phyloP scores from a whole-genome alignment of 2,797 vertebrate genomes.

The Centropyge bicolor region DNA sequence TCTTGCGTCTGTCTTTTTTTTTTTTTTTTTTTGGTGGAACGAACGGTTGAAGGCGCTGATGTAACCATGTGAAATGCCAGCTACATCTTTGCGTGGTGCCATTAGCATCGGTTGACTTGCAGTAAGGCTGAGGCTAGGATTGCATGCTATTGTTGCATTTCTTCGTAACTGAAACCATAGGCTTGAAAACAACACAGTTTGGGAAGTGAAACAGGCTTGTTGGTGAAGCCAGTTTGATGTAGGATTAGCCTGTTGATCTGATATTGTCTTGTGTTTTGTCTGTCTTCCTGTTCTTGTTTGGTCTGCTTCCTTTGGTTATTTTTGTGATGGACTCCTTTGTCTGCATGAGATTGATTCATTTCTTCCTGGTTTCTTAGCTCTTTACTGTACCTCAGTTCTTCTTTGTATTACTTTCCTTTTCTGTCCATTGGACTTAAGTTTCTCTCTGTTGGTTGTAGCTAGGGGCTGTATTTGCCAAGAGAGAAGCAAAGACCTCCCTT shows the following conservation, averaged over 20 bases:
- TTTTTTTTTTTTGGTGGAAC: neutral
- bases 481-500: conserved; percentile 64
- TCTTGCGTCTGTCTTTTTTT: neutral
- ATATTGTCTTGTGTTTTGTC: conserved; percentile 5
- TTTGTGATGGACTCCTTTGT: conserved; percentile 30
- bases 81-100: neutral
- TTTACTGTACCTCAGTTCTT: conserved; percentile 34
- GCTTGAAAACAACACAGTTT: neutral
- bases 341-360: conserved; percentile 22
- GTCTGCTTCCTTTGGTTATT: conserved; percentile 35
- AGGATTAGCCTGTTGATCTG: conserved; percentile 17
- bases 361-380: conserved; percentile 15
- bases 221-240: neutral
- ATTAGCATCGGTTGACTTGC: neutral
- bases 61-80: conserved; percentile 53
- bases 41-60: conserved; percentile 37
- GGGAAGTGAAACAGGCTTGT: conserved; percentile 31
- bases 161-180: neutral
- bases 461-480: conserved; percentile 73
- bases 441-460: conserved; percentile 72
- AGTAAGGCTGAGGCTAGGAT: neutral
- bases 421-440: conserved; percentile 43
- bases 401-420: conserved; percentile 42
- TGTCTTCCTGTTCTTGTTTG: conserved; percentile 31
- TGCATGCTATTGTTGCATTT: neutral